These are phyloP conservation scores for Halcyon smyrnensis DNA, from an alignment of 2,797 vertebrate genomes.

Conservation along the genomic window DNA sequence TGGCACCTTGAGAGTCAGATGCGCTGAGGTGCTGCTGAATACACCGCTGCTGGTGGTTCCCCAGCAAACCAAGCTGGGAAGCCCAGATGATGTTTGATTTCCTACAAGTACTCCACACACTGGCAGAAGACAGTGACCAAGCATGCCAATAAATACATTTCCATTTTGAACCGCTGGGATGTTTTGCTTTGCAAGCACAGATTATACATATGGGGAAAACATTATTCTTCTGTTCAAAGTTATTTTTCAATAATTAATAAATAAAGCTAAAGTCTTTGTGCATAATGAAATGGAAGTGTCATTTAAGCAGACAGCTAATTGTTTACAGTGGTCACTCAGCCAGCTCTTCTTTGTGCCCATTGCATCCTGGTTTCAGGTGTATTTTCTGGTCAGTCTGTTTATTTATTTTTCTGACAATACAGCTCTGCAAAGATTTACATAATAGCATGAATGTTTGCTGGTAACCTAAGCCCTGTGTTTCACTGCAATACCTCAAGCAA, in stretches of 20 bases:
- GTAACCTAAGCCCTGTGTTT: constrained; percentile 29
- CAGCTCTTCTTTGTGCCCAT: not conserved
- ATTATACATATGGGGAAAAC: not conserved
- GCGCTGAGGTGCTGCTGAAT: not conserved
- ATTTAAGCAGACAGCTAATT: constrained; percentile 11
- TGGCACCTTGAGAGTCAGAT: accelerated
- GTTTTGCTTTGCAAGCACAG: constrained; percentile 4
- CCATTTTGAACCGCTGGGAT: not conserved
- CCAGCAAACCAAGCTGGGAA: not conserved
- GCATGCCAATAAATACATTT: not conserved
- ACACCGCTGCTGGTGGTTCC: not conserved
- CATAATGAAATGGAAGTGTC: constrained; percentile 11
- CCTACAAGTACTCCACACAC: not conserved
- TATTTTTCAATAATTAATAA: constrained; percentile 36
- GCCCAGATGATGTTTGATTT: not conserved
- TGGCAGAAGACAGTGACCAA: not conserved
- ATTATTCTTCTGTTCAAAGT: constrained; percentile 3
- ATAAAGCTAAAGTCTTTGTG: not conserved
- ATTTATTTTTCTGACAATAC: constrained; percentile 22
- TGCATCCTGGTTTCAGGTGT: not conserved
- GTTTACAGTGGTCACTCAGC: not conserved
- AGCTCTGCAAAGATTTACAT: constrained; percentile 68
- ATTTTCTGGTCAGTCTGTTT: not conserved
- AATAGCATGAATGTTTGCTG: constrained; percentile 43
- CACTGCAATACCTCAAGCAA: constrained; percentile 49